Conservation (phyloP, 2,888 invertebrate species). For the Scaptodrosophila latifasciaeformis region DNA sequence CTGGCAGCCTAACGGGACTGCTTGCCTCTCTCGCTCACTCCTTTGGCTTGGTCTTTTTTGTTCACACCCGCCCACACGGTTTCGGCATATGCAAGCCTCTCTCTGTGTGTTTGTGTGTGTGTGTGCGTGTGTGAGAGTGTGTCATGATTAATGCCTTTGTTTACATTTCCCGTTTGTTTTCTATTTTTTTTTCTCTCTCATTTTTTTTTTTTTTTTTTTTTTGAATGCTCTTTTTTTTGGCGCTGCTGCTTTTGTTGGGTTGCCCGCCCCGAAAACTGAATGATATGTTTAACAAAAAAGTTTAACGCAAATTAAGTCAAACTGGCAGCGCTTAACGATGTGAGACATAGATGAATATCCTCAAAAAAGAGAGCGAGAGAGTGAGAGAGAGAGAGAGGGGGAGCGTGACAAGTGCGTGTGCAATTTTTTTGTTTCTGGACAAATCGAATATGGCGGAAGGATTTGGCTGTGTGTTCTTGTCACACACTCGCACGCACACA, state of each 20-base stretch:
- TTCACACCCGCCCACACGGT: no score
- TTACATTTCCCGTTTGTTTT: slow-evolving; percentile 54
- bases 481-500: no score
- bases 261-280: slow-evolving; percentile 34
- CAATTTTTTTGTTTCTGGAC: slow-evolving; percentile 10
- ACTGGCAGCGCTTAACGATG: slow-evolving; percentile 68
- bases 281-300: slow-evolving; percentile 65
- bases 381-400: slow-evolving; percentile 4
- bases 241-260: slow-evolving; percentile 1
- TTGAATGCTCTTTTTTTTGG: slow-evolving; percentile 5
- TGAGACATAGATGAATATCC: slow-evolving; percentile 62
- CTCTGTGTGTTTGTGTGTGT: slow-evolving; percentile 8
- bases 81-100: no score
- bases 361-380: no score
- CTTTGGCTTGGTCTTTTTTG: no score
- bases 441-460: no score
- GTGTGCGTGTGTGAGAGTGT: slow-evolving; percentile 23
- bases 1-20: slow-evolving; percentile 24
- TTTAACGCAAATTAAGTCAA: slow-evolving; percentile 69
- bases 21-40: no score
- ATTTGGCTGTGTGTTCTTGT: no score
- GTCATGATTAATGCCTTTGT: slow-evolving; percentile 65
- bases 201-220: slow-evolving; percentile 15
- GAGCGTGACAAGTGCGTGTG: slow-evolving; percentile 4
- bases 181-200: no score